Evolutionary conservation across 2,113 vertebrate genomes (phyloP).

Genomic region (Cercocebus atys): DNA sequence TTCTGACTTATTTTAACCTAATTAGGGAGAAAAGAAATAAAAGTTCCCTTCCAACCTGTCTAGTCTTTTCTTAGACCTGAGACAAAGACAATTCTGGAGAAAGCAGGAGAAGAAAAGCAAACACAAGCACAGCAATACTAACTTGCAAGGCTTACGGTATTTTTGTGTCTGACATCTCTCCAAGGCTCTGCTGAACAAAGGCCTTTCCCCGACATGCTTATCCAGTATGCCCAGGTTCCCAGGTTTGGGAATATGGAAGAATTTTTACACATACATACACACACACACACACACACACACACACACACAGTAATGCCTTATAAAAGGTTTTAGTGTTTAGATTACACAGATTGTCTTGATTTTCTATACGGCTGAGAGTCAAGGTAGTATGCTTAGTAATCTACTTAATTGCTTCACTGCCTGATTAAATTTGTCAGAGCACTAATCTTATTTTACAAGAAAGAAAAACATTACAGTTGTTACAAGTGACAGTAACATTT

Average conservation of each 20-base stretch:
- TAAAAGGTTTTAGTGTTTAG: background rate
- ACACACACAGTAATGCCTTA: background rate
- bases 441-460: conserved; percentile 49
- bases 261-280: background rate
- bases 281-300: background rate
- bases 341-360: background rate
- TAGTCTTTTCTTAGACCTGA: background rate
- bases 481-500: conserved; percentile 17
- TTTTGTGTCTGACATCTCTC: background rate
- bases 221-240: background rate
- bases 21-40: background rate
- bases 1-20: conserved; percentile 18
- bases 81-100: conserved; percentile 24
- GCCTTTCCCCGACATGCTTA: background rate
- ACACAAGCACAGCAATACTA: background rate
- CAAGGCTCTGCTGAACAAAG: background rate
- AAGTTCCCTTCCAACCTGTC: background rate
- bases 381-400: background rate
- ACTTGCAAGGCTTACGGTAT: background rate
- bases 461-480: conserved; percentile 32
- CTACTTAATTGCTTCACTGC: background rate
- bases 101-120: background rate
- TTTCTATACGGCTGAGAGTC: background rate
- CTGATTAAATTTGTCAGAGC: conserved; percentile 41
- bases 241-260: background rate